Evolutionary conservation across 2,113 vertebrate genomes (phyloP).

Genomic region (Scatophagus argus): DNA sequence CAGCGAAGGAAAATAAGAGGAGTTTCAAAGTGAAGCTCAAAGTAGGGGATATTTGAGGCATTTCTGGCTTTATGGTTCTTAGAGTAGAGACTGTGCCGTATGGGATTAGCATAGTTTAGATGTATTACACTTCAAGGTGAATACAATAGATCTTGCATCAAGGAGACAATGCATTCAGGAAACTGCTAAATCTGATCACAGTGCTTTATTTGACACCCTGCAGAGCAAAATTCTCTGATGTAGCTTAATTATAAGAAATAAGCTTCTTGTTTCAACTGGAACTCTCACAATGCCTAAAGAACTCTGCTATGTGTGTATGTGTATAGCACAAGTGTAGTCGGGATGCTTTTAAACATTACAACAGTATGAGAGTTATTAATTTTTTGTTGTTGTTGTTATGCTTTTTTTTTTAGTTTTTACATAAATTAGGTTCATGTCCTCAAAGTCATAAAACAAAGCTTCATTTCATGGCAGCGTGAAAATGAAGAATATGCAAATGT

Average conservation of each 20-base stretch:
- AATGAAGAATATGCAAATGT: constrained; percentile 48
- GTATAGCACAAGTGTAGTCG: not conserved
- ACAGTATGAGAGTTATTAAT: not conserved
- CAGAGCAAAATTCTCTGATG: constrained; percentile 25
- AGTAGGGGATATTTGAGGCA: constrained; percentile 18
- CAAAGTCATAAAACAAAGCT: constrained; percentile 38
- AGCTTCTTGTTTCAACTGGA: constrained; percentile 25
- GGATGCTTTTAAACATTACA: not conserved
- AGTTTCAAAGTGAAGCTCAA: constrained; percentile 37
- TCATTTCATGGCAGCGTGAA: constrained; percentile 16
- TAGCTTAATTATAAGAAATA: constrained; percentile 41
- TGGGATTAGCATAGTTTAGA: constrained; percentile 56
- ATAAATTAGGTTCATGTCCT: constrained; percentile 43
- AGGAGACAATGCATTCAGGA: constrained; percentile 17
- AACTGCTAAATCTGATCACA: constrained; percentile 38
- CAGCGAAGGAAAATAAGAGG: constrained; percentile 31
- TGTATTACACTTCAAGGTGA: constrained; percentile 16
- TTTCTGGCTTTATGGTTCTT: not conserved
- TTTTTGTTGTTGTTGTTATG: constrained; percentile 1
- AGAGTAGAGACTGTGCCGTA: constrained; percentile 13
- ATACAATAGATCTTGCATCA: constrained; percentile 19
- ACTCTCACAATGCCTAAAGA: constrained; percentile 6
- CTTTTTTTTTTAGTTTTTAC: no score
- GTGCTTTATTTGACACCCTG: constrained; percentile 17
- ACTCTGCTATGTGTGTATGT: not conserved